phyloP scores from a whole-genome alignment of 2,888 invertebrate species.

The Caenorhabditis sp. region DNA sequence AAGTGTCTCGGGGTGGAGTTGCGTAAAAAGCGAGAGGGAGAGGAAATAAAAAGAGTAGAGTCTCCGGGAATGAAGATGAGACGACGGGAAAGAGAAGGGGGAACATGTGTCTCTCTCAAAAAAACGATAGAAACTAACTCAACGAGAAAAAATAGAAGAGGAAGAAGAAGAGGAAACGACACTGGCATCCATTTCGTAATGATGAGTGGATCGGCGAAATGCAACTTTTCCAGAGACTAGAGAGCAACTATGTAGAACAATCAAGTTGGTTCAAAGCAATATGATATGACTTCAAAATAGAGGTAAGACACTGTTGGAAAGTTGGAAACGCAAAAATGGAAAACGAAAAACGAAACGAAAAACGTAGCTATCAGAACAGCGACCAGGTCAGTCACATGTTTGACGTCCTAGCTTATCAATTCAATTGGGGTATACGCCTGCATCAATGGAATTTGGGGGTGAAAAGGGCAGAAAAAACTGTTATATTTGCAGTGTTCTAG shows the following conservation, averaged over 20 bases:
- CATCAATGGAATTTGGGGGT: background rate
- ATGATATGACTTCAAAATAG: too few species aligned
- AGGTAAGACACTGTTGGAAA: too few species aligned
- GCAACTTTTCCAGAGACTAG: constrained; percentile 32
- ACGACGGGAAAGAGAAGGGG: constrained; percentile 43
- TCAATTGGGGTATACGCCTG: background rate
- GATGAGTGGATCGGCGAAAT: constrained; percentile 13
- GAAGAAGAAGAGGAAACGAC: constrained; percentile 1
- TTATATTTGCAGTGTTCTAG: constrained; percentile 21
- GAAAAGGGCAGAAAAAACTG: constrained; percentile 3
- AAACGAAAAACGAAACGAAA: background rate
- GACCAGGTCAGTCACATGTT: background rate
- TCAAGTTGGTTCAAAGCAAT: too few species aligned
- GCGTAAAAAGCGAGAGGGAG: constrained; percentile 10
- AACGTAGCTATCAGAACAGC: background rate
- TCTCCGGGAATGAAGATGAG: constrained; percentile 49
- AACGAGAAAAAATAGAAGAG: constrained; percentile 22
- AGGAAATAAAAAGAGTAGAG: constrained; percentile 29
- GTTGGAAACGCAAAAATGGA: background rate
- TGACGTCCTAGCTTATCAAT: background rate
- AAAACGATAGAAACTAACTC: constrained; percentile 31
- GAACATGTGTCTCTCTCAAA: constrained; percentile 46
- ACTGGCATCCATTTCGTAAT: constrained; percentile 54
- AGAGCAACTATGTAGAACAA: constrained; percentile 46
- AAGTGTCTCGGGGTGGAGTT: background rate